Percentiles rank a stretch among this genome's conserved stretches.
phyloP scores from a whole-genome alignment of 2,113 vertebrate species.

The Pitta sordida region DNA sequence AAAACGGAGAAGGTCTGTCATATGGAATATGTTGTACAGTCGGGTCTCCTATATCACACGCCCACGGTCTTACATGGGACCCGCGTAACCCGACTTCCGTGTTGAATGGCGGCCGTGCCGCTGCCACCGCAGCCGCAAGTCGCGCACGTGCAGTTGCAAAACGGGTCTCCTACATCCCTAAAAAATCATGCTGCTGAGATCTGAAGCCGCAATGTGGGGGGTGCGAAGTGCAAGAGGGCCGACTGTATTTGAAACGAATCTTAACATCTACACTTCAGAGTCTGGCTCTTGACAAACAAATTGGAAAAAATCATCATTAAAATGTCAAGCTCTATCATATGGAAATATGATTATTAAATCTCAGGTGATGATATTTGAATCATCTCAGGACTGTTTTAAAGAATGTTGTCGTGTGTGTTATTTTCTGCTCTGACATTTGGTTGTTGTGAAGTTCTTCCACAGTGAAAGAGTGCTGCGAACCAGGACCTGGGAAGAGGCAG shows the following conservation, averaged over 20 bases:
- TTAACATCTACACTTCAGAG: not conserved
- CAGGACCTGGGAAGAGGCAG: constrained; percentile 92
- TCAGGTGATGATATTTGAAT: not conserved
- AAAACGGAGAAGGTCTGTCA: not conserved
- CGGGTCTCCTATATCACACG: too few relatives aligned
- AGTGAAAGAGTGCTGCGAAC: constrained; percentile 84
- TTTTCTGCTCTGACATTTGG: not conserved
- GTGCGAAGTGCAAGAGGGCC: too few relatives aligned
- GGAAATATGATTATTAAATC: not conserved
- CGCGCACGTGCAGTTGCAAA: too few relatives aligned
- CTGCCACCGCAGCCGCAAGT: too few relatives aligned
- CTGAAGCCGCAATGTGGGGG: too few relatives aligned
- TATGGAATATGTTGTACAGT: not conserved
- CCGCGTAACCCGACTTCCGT: too few relatives aligned
- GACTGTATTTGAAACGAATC: not conserved
- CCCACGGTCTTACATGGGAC: too few relatives aligned
- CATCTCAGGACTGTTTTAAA: not conserved
- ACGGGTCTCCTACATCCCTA: too few relatives aligned
- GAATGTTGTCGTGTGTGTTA: not conserved
- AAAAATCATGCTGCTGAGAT: too few relatives aligned
- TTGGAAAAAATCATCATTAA: not conserved
- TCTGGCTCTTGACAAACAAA: constrained; percentile 1
- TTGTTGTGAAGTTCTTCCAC: constrained; percentile 84
- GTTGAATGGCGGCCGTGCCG: too few relatives aligned
- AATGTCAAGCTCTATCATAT: not conserved